phyloP scores from a whole-genome alignment of 64 coral and sea anemone species.

The Pocillopora damicornis region DNA sequence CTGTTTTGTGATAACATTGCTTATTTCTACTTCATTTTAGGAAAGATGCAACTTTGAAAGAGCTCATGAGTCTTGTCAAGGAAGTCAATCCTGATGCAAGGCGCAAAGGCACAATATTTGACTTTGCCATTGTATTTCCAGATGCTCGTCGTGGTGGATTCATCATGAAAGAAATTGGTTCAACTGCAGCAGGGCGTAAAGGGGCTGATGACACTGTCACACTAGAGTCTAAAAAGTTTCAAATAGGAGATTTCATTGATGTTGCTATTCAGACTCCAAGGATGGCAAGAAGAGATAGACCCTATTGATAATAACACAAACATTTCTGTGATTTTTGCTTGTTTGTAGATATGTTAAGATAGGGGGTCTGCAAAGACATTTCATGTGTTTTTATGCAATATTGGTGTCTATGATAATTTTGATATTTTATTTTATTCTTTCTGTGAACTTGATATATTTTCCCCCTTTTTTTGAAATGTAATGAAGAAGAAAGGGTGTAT shows the following conservation, averaged over 20 bases:
- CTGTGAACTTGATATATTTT: too few relatives aligned
- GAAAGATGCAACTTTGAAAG: slow-evolving; percentile 99
- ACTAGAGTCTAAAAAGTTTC: slow-evolving; percentile 97
- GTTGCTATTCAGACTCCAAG: slow-evolving; percentile 90
- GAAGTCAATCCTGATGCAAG: slow-evolving; percentile 97
- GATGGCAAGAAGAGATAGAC: slow-evolving; percentile 59
- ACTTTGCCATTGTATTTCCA: slow-evolving; percentile 95
- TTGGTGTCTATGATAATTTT: too few relatives aligned
- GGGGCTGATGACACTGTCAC: slow-evolving; percentile 72
- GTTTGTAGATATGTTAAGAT: not conserved
- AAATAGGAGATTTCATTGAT: slow-evolving; percentile 99
- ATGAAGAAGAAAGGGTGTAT: too few relatives aligned
- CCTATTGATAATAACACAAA: slow-evolving; percentile 25
- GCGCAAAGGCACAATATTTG: slow-evolving; percentile 84
- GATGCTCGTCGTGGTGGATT: slow-evolving; percentile 85
- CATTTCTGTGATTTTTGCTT: not conserved
- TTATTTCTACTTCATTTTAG: slow-evolving; percentile 21
- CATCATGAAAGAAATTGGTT: slow-evolving; percentile 94
- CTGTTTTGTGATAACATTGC: not conserved
- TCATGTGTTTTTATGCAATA: too few relatives aligned
- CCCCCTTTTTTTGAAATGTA: too few relatives aligned
- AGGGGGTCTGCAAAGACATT: not conserved
- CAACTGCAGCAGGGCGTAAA: slow-evolving; percentile 79
- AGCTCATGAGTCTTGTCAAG: slow-evolving; percentile 96
- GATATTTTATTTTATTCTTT: too few relatives aligned